phyloP scores from a whole-genome alignment of 2,113 vertebrate species.

The Zosterops borbonicus region DNA sequence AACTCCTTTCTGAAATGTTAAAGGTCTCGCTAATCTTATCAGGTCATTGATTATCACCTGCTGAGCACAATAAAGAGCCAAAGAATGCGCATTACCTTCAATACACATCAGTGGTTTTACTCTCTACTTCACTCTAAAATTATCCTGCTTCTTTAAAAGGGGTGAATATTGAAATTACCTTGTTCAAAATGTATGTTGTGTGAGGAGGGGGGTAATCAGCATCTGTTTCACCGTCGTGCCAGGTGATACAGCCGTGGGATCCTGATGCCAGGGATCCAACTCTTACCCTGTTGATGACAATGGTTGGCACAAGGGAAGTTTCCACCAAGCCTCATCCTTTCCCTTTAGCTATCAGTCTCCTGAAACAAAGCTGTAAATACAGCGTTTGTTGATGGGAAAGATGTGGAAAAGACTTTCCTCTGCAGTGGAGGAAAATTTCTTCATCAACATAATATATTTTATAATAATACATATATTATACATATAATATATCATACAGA shows the following conservation, averaged over 20 bases:
- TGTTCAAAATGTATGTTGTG: neutral
- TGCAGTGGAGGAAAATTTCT: neutral
- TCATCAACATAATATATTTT: neutral
- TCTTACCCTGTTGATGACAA: neutral
- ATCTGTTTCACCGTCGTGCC: accelerated
- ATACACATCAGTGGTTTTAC: constrained; percentile 24
- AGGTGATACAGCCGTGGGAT: neutral
- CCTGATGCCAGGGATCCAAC: neutral
- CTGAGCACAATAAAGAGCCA: constrained; percentile 77
- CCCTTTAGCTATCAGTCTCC: neutral
- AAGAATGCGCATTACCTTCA: constrained; percentile 76
- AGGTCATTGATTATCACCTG: constrained; percentile 75
- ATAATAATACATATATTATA: neutral
- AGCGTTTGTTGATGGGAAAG: neutral
- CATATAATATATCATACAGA: neutral
- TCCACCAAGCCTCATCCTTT: constrained; percentile 11
- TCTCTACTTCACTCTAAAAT: neutral
- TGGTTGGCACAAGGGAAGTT: neutral
- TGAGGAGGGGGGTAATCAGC: neutral
- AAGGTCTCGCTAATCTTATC: constrained; percentile 74
- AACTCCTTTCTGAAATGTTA: constrained; percentile 64
- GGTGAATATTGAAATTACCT: neutral
- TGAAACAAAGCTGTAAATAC: neutral
- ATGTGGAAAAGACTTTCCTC: neutral
- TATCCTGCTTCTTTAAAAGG: neutral